Evolutionary conservation across 2,113 vertebrate genomes (phyloP).

Genomic region (Bujurquina vittata): DNA sequence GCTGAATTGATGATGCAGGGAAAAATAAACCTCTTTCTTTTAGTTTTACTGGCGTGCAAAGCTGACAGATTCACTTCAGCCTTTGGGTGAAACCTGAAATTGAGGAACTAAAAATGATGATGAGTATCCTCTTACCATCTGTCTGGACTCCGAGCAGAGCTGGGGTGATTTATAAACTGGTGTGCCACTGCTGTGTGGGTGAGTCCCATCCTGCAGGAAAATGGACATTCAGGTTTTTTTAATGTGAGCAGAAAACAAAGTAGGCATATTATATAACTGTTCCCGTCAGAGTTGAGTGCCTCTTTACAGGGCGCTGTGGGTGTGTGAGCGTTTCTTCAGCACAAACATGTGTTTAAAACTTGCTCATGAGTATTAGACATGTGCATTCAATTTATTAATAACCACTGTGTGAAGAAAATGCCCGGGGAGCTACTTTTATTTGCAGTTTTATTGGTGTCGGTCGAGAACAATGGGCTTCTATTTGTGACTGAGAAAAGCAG

Average conservation of each 20-base stretch:
- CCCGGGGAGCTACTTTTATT: not conserved
- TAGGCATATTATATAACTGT: conserved; percentile 18
- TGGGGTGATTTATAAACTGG: conserved; percentile 1
- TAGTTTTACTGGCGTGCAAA: not conserved
- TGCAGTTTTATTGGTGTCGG: conserved; percentile 11
- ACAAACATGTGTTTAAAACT: not conserved
- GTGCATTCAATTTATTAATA: not conserved
- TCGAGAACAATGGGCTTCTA: conserved; percentile 7
- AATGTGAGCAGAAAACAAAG: not conserved
- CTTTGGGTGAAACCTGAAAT: not conserved
- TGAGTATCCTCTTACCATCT: conserved; percentile 40
- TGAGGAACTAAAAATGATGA: not conserved
- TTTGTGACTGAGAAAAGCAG: conserved; percentile 23
- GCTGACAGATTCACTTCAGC: conserved; percentile 12
- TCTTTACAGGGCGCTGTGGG: conserved; percentile 13
- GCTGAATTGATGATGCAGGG: not conserved
- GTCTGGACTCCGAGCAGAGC: conserved; percentile 50
- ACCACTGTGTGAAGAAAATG: not conserved
- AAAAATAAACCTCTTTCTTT: conserved; percentile 9
- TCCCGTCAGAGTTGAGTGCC: not conserved
- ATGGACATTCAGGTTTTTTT: not conserved
- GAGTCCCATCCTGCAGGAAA: conserved; percentile 55
- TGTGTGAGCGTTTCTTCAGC: not conserved
- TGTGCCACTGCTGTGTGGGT: conserved; percentile 18
- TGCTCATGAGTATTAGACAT: not conserved